Conservation (phyloP, 2,888 invertebrate species). For the Drosophila niveifrons region DNA sequence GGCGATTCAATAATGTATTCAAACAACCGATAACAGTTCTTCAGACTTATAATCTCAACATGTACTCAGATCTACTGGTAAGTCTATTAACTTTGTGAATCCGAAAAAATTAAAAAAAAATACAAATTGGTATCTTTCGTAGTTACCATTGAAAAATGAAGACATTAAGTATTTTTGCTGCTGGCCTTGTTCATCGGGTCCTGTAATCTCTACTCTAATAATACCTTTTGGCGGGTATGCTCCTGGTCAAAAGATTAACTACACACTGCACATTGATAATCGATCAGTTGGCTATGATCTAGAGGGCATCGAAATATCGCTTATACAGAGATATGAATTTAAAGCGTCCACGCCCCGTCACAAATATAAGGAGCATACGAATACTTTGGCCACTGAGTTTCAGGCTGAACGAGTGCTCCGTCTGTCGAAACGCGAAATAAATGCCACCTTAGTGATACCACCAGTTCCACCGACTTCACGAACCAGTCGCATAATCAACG, state of each 20-base stretch:
- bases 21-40: slow-evolving; percentile 89
- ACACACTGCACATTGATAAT: slow-evolving; percentile 89
- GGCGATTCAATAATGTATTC: slow-evolving; percentile 87
- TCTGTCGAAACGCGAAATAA: slow-evolving; percentile 56
- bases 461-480: slow-evolving; percentile 68
- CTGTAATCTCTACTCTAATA: slow-evolving; percentile 56
- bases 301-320: slow-evolving; percentile 51
- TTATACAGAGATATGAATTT: slow-evolving; percentile 61
- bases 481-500: slow-evolving; percentile 48
- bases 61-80: slow-evolving; percentile 89
- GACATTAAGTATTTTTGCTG: slow-evolving; percentile 69
- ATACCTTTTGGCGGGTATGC: slow-evolving; percentile 90
- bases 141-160: slow-evolving; percentile 57
- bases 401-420: slow-evolving; percentile 56
- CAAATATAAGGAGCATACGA: slow-evolving; percentile 37
- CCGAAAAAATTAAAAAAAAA: neutral
- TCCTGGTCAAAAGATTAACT: slow-evolving; percentile 89
- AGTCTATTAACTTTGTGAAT: slow-evolving; percentile 50
- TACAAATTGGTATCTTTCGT: neutral
- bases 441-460: slow-evolving; percentile 60
- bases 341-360: slow-evolving; percentile 49
- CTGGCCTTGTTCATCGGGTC: slow-evolving; percentile 71
- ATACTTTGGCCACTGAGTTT: slow-evolving; percentile 37
- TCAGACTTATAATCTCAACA: slow-evolving; percentile 91
- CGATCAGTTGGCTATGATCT: slow-evolving; percentile 86